These are phyloP conservation scores for Addax nasomaculatus DNA, from an alignment of 2,113 vertebrate species.

Conservation along the genomic window DNA sequence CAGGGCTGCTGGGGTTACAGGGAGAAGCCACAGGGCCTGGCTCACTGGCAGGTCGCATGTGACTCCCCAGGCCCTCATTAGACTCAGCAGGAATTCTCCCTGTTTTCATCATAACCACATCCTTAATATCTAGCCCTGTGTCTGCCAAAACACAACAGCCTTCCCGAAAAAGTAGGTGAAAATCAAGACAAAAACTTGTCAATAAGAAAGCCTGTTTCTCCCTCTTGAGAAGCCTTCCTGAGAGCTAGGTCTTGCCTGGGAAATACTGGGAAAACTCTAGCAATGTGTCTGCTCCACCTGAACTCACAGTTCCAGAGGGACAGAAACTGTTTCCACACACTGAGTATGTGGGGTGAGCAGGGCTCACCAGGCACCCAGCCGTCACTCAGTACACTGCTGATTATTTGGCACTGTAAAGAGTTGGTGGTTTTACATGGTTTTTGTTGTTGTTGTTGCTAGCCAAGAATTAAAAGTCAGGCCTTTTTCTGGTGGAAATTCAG, in stretches of 20 bases:
- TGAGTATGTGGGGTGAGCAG: rapidly evolving
- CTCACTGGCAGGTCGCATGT: too few relatives aligned
- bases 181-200: neutral
- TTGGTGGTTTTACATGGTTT: neutral
- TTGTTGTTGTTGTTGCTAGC: neutral
- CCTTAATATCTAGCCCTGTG: neutral
- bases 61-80: neutral
- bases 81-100: neutral
- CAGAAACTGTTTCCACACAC: neutral
- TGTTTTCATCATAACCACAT: neutral
- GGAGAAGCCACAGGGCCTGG: neutral
- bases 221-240: neutral
- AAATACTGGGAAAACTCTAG: neutral
- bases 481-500: neutral
- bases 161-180: neutral
- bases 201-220: neutral
- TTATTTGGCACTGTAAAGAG: neutral
- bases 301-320: neutral
- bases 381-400: neutral
- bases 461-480: neutral
- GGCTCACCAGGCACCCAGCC: neutral
- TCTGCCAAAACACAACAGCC: neutral
- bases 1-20: neutral
- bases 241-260: neutral
- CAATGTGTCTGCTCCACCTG: neutral